Evolutionary conservation across 1,140 invertebrate species (phyloP).

Genomic region (Drosophila ananassae): DNA sequence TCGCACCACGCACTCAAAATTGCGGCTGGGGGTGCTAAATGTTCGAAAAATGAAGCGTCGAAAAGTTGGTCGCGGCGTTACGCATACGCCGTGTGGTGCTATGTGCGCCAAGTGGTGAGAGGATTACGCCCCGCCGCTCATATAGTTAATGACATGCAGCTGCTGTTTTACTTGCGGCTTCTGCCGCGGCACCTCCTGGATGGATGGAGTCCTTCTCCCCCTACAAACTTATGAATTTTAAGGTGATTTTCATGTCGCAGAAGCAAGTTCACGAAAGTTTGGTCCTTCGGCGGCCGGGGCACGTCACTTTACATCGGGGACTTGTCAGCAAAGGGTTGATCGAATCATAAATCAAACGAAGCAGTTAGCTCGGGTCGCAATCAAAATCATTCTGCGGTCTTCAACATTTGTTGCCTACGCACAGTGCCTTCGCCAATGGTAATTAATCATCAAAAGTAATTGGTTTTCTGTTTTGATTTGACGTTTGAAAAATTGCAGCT

Average conservation of each 20-base stretch:
- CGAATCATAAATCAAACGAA: constrained; percentile 69
- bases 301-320: constrained; percentile 30
- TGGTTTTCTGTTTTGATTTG: constrained; percentile 80
- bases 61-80: constrained; percentile 66
- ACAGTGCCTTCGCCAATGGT: constrained; percentile 30
- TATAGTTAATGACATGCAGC: constrained; percentile 81
- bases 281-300: neutral
- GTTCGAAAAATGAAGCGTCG: constrained; percentile 73
- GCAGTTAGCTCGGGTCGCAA: constrained; percentile 47
- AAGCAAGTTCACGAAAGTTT: constrained; percentile 20
- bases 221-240: constrained; percentile 79
- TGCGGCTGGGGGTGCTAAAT: constrained; percentile 57
- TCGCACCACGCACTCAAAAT: constrained; percentile 21
- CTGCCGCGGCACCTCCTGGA: constrained; percentile 1
- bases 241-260: constrained; percentile 70
- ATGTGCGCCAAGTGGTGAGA: constrained; percentile 14
- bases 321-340: constrained; percentile 58
- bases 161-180: constrained; percentile 61
- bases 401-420: constrained; percentile 54
- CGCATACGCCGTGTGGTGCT: constrained; percentile 59
- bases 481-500: constrained; percentile 80
- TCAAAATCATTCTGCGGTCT: constrained; percentile 78
- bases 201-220: neutral
- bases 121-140: constrained; percentile 60
- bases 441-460: constrained; percentile 80